Base-by-base conservation (phyloP, 2,113 vertebrate species). In the Morone saxatilis region DNA sequence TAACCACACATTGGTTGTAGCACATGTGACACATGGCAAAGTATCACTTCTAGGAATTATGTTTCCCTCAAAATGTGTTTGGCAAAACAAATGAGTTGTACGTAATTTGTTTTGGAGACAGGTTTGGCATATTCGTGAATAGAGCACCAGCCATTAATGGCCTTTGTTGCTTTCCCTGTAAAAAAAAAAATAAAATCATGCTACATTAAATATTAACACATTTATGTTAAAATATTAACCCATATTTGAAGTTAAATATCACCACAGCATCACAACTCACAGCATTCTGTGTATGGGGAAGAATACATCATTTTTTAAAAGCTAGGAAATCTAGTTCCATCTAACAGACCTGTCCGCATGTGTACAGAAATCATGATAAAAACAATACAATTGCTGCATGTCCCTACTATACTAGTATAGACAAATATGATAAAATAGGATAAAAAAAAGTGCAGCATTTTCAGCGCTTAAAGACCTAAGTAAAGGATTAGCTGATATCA, bases 401-500 rank as follows among this genome's bases (percentile, higher is more conserved):
- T 40, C n/a, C 7, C 7, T 6, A 20, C 25, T 69, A 20, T 22
- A 43, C 40, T 45, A 36, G 0, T 9, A 8, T 13, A 5, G 40
- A 25, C 17, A 69, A 20, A 51, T 66, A 45, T 4, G 40, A 60
- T 45, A 72, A 53, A 50, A 68, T 4, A 20, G 17, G n/a, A 14
- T 47, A 36, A 75, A 57, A 31, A n/a, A 65, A 13, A 7, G 3
- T n/a, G 22, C 47, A 47, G 19, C n/a, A 62, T 62, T 51, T 59
- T 73, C n/a, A 53, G 20, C 31, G 60, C 13, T 54, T 43, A 43
- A 60, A 25, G 47, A 70, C 63, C 57, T 2, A 76, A 80, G 66
- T 70, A 57, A 61, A 20, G 53, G 53, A 77, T 85, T 72, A 73
- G 36, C 56, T 85, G 51, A 61, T 43, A 45, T 72, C 85, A 84